phyloP scores from a whole-genome alignment of 2,113 vertebrate species.

The Etia nguti region DNA sequence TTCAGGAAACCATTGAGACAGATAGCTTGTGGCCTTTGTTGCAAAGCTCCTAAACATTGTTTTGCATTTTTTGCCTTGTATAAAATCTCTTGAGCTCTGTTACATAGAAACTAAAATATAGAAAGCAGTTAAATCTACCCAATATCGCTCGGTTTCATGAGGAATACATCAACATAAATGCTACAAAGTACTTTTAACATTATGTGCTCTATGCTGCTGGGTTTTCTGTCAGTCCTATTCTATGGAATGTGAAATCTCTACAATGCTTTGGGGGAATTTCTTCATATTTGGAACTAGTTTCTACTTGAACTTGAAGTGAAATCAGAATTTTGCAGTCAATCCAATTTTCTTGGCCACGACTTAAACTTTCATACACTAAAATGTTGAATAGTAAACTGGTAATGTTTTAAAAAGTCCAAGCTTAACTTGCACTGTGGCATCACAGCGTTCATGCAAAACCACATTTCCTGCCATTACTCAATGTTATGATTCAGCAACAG shows the following conservation, averaged over 20 bases:
- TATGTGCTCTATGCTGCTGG: neutral
- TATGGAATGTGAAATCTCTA: neutral
- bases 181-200: neutral
- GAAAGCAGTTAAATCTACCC: neutral
- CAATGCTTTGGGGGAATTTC: neutral
- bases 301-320: neutral
- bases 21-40: conserved; percentile 9
- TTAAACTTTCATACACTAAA: neutral
- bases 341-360: neutral
- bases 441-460: neutral
- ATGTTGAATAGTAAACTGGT: neutral
- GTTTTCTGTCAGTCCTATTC: neutral
- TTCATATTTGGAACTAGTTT: neutral
- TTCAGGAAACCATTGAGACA: conserved; percentile 21
- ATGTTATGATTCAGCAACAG: neutral
- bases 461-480: neutral
- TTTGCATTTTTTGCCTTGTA: neutral
- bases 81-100: neutral
- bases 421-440: neutral
- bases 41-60: neutral
- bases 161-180: neutral
- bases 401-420: neutral
- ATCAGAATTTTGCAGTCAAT: neutral
- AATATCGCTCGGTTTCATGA: neutral
- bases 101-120: neutral